phyloP scores from a whole-genome alignment of 2,113 vertebrate genomes.

The Cranoglanis bouderius region DNA sequence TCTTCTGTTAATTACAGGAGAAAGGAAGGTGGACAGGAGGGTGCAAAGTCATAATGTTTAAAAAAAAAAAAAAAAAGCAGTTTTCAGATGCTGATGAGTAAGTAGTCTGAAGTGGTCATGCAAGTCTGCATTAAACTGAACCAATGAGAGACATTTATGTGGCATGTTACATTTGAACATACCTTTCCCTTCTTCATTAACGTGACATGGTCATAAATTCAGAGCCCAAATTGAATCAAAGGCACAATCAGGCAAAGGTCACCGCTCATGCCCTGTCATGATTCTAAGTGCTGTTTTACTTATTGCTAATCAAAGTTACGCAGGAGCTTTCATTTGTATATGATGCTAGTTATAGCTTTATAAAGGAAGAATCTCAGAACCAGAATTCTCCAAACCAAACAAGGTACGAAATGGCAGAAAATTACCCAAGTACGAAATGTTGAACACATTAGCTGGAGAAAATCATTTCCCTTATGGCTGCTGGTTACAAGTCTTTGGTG shows the following conservation, averaged over 20 bases:
- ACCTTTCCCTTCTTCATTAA: background rate
- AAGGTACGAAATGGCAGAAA: background rate
- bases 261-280: conserved; percentile 4
- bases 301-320: conserved; percentile 48
- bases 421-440: background rate
- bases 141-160: conserved; percentile 48
- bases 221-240: conserved; percentile 40
- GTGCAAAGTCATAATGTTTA: conserved; percentile 47
- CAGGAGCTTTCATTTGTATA: conserved; percentile 1
- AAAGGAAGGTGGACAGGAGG: conserved; percentile 66
- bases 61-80: conserved; percentile 40
- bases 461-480: conserved; percentile 9
- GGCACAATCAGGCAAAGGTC: conserved; percentile 49
- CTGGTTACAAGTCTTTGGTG: conserved; percentile 51
- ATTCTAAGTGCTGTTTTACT: conserved; percentile 24
- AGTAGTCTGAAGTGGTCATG: conserved; percentile 53
- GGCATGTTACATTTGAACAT: background rate
- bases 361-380: background rate
- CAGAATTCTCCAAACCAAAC: background rate
- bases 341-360: conserved; percentile 18
- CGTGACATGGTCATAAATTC: conserved; percentile 13
- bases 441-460: background rate
- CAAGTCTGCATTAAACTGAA: conserved; percentile 46
- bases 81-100: conserved; percentile 44
- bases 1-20: conserved; percentile 78